Evolutionary conservation across 2,113 vertebrate species (phyloP).

Genomic region (Eidolon helvum): DNA sequence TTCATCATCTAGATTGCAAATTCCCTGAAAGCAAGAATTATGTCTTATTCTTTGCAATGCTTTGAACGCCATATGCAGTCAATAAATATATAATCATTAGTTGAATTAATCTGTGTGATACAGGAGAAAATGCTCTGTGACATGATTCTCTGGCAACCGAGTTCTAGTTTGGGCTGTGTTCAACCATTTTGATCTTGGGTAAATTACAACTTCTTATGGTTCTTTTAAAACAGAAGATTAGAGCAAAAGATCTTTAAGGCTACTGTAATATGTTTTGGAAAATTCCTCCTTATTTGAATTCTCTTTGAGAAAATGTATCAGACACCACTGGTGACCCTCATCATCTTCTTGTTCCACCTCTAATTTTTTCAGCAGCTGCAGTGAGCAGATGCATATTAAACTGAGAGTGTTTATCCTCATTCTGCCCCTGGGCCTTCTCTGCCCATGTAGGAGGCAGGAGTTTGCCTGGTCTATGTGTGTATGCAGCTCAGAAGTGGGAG

Average conservation of each 20-base stretch:
- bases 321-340: neutral
- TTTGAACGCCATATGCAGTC: neutral
- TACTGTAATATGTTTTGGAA: neutral
- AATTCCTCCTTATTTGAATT: neutral
- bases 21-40: slow-evolving; percentile 21
- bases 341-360: neutral
- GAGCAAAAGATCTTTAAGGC: neutral
- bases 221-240: neutral
- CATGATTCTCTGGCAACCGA: neutral
- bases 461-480: neutral
- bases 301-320: neutral
- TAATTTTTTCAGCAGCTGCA: neutral
- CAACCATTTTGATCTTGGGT: neutral
- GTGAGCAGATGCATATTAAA: neutral
- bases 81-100: neutral
- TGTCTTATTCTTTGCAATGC: neutral
- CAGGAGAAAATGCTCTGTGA: neutral
- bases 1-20: slow-evolving; percentile 13
- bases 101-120: neutral
- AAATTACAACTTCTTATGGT: neutral
- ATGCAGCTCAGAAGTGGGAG: neutral
- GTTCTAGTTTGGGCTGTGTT: neutral
- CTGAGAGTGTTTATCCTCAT: neutral
- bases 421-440: neutral
- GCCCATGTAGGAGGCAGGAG: neutral